phyloP scores from a whole-genome alignment of 2,888 invertebrate genomes.

The Conchocele bisecta region DNA sequence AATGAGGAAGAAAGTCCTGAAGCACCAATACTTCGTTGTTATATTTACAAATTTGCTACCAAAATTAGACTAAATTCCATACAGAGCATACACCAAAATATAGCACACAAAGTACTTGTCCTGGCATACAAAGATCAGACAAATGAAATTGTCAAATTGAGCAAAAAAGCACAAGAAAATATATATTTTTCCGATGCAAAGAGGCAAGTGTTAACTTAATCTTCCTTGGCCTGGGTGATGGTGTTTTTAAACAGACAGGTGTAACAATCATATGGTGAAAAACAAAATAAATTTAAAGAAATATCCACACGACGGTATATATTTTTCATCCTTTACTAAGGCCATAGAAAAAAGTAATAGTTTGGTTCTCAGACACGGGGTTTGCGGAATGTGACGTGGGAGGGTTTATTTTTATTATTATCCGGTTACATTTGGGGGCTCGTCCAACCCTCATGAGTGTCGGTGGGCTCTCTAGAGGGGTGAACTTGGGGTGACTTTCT shows the following conservation, averaged over 20 bases:
- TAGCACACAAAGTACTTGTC: not conserved
- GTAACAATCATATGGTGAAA: not conserved
- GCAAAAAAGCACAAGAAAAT: not conserved
- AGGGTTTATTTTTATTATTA: too few species aligned
- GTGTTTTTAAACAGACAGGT: not conserved
- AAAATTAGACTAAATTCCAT: not conserved
- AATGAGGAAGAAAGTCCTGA: not conserved
- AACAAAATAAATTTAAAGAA: not conserved
- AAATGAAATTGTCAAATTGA: not conserved
- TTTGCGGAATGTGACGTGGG: too few species aligned
- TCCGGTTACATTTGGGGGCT: too few species aligned
- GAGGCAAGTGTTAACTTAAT: constrained; percentile 2
- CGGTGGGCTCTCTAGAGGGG: too few species aligned
- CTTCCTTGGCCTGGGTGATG: not conserved
- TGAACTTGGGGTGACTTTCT: too few species aligned
- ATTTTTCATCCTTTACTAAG: too few species aligned
- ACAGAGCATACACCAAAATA: not conserved
- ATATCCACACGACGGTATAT: too few species aligned
- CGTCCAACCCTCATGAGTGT: too few species aligned
- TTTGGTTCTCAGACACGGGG: too few species aligned
- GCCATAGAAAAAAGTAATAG: too few species aligned
- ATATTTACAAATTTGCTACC: constrained; percentile 29
- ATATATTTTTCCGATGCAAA: not conserved
- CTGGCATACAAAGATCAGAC: not conserved
- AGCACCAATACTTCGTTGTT: constrained; percentile 23